A percentile compares a stretch with the other conserved stretches of the same genome.
Evolutionary conservation across 2,888 invertebrate species (phyloP).

Genomic region (Lamellibrachia satsuma): DNA sequence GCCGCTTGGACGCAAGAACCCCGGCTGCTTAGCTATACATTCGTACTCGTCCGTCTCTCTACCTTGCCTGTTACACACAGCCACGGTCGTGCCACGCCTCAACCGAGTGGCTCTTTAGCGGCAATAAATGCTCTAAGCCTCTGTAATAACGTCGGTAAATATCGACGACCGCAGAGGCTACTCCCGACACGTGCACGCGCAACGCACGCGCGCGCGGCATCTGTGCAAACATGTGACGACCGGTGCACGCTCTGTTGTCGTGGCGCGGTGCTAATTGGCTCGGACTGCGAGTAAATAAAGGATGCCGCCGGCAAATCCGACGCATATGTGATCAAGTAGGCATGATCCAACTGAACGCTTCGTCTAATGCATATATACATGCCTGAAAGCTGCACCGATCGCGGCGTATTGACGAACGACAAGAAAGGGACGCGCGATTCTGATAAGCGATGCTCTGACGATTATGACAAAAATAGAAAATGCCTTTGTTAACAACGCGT

Average conservation of each 20-base stretch:
- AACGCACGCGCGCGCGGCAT: background rate
- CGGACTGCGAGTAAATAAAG: background rate
- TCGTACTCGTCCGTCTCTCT: background rate
- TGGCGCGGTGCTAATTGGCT: background rate
- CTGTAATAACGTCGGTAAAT: background rate
- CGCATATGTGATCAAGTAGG: constrained; percentile 17
- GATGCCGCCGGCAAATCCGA: background rate
- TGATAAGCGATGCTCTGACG: background rate
- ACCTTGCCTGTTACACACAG: background rate
- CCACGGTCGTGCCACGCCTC: background rate
- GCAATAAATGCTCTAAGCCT: background rate
- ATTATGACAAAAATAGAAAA: background rate
- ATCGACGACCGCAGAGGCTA: background rate
- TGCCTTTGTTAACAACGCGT: background rate
- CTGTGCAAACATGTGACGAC: background rate
- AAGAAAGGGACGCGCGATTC: background rate
- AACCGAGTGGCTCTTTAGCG: background rate
- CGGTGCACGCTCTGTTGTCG: background rate
- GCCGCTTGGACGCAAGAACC: background rate
- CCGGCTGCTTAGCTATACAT: background rate
- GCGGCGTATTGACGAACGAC: background rate
- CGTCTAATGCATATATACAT: constrained; percentile 9
- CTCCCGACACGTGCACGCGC: background rate
- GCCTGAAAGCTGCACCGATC: background rate
- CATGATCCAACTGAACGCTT: background rate